Conservation (phyloP, 2,113 vertebrate genomes). For the Urocynchramus pylzowi region DNA sequence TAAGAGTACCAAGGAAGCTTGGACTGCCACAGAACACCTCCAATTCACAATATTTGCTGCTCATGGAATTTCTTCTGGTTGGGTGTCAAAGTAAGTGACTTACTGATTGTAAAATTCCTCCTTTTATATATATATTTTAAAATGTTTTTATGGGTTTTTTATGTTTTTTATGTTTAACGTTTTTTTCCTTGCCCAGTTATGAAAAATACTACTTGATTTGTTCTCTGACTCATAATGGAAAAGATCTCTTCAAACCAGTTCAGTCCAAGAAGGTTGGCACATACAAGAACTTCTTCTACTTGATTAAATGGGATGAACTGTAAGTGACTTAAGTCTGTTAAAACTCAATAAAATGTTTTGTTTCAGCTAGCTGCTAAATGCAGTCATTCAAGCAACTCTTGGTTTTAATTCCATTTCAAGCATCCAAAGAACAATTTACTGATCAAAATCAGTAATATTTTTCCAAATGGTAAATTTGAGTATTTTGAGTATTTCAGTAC, state of each 20-base stretch:
- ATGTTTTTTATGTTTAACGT: not conserved
- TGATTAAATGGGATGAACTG: constrained; percentile 98
- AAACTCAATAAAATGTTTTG: not conserved
- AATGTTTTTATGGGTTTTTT: not conserved
- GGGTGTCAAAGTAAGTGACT: constrained; percentile 90
- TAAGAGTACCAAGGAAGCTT: constrained; percentile 80
- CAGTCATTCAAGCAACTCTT: not conserved
- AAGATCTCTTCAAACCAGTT: constrained; percentile 93
- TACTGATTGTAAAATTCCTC: not conserved
- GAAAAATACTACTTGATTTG: constrained; percentile 97
- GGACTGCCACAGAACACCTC: constrained; percentile 86
- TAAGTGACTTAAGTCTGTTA: constrained; percentile 74
- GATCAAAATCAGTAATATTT: not conserved
- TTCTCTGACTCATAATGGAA: constrained; percentile 91
- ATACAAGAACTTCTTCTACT: constrained; percentile 96
- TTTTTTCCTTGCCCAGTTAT: constrained; percentile 75
- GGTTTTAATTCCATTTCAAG: not conserved
- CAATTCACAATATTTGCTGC: constrained; percentile 92
- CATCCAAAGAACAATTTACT: not conserved
- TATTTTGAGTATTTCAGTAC: not conserved
- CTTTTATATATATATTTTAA: not conserved
- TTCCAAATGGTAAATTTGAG: not conserved
- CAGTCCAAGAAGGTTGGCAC: constrained; percentile 96
- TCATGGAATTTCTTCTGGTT: constrained; percentile 86
- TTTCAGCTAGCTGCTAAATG: not conserved